Evolutionary conservation across 2,888 invertebrate species (phyloP).

Genomic region (Gnatocerus cornutus): DNA sequence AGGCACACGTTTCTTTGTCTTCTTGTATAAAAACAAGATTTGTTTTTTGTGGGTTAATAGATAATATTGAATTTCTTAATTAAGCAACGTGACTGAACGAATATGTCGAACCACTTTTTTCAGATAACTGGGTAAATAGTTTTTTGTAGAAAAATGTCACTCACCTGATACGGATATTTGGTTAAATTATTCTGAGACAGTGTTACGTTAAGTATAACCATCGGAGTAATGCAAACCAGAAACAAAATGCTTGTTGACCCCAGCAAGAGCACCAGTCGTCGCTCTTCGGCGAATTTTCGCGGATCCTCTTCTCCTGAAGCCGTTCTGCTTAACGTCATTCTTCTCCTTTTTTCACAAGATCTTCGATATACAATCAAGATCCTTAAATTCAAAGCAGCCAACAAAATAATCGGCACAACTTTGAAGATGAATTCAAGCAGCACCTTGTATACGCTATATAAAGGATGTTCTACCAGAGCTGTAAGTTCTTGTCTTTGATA

Average conservation of each 20-base stretch:
- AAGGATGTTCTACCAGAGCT: slow-evolving; percentile 64
- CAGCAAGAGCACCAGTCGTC: slow-evolving; percentile 77
- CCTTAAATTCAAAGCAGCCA: slow-evolving; percentile 78
- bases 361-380: slow-evolving; percentile 79
- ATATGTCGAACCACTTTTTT: too few relatives aligned
- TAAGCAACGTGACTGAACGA: too few relatives aligned
- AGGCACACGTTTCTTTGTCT: too few relatives aligned
- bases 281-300: slow-evolving; percentile 80
- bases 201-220: slow-evolving; percentile 81
- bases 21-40: too few relatives aligned
- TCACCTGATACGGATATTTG: slow-evolving; percentile 78
- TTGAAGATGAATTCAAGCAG: slow-evolving; percentile 79
- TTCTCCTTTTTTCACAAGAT: slow-evolving; percentile 77
- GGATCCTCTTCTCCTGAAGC: slow-evolving; percentile 77
- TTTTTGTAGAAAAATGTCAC: too few relatives aligned
- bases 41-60: too few relatives aligned
- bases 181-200: slow-evolving; percentile 77
- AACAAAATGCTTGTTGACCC: slow-evolving; percentile 81
- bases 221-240: slow-evolving; percentile 80
- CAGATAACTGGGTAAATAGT: too few relatives aligned
- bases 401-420: slow-evolving; percentile 78
- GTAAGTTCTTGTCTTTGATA: slow-evolving; percentile 72
- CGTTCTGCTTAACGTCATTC: slow-evolving; percentile 78
- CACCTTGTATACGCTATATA: slow-evolving; percentile 75
- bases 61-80: too few relatives aligned